Evolutionary conservation across 2,888 invertebrate species (phyloP).

Genomic region (Noctuana brunneofusca): DNA sequence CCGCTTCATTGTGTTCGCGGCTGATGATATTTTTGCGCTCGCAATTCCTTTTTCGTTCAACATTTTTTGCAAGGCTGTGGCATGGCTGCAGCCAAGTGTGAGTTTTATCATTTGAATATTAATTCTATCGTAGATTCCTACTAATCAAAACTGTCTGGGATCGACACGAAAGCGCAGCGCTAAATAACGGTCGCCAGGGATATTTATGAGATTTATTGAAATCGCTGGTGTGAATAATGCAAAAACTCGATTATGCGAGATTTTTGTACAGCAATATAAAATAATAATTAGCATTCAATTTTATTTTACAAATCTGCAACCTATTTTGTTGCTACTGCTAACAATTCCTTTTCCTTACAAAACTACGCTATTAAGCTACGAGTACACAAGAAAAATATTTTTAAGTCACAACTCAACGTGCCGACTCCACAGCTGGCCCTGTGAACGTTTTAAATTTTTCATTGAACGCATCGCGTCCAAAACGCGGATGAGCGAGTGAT

Average conservation of each 20-base stretch:
- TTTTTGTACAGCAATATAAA: conserved; percentile 3
- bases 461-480: conserved; percentile 62
- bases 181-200: conserved; percentile 17
- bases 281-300: neutral
- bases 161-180: conserved; percentile 26
- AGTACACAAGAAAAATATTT: no score
- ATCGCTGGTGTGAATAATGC: conserved; percentile 18
- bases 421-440: conserved; percentile 57
- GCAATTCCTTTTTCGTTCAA: conserved; percentile 46
- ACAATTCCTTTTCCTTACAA: neutral
- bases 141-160: conserved; percentile 34
- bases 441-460: conserved; percentile 60
- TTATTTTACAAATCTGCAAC: neutral
- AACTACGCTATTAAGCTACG: no score
- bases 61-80: conserved; percentile 42
- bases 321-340: neutral
- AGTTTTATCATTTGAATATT: conserved; percentile 35
- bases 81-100: conserved; percentile 34
- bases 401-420: no score
- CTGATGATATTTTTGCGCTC: conserved; percentile 47
- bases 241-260: conserved; percentile 7
- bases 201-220: conserved; percentile 32
- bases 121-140: conserved; percentile 28
- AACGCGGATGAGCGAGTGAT: conserved; percentile 74
- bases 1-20: conserved; percentile 65